A percentile compares a stretch with the other conserved stretches of the same genome.
Evolutionary conservation across 2,888 invertebrate genomes (phyloP).

Genomic region (Harmothoe impar): DNA sequence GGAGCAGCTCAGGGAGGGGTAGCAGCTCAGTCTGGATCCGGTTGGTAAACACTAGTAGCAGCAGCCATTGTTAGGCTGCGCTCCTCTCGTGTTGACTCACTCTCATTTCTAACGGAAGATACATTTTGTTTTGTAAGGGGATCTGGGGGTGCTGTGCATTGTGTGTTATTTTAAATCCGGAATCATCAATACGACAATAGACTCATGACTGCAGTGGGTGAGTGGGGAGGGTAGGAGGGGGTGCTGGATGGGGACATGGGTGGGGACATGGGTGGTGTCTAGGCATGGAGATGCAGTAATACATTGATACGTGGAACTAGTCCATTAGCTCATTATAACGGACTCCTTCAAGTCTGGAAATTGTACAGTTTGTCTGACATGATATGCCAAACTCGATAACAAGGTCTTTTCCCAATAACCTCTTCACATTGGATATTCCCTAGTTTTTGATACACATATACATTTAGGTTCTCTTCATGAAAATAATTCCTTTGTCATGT

Average conservation of each 20-base stretch:
- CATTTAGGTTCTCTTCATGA: too few species aligned
- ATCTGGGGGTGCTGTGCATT: neutral
- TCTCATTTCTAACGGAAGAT: slow-evolving; percentile 24
- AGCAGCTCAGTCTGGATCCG: neutral
- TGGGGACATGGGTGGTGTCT: neutral
- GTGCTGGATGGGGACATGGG: neutral
- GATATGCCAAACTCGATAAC: too few species aligned
- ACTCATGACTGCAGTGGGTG: neutral
- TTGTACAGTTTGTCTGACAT: too few species aligned
- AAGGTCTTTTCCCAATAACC: too few species aligned
- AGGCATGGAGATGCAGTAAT: too few species aligned
- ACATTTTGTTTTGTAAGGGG: slow-evolving; percentile 31
- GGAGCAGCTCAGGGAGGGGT: neutral
- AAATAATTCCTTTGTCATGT: too few species aligned
- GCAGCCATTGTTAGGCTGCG: neutral
- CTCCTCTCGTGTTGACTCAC: neutral
- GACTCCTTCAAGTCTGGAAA: too few species aligned
- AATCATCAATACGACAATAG: neutral
- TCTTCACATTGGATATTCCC: too few species aligned
- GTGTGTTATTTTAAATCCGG: neutral
- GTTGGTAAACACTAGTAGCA: neutral
- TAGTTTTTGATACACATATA: too few species aligned
- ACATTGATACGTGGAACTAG: too few species aligned
- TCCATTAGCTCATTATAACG: too few species aligned
- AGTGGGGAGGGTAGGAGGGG: neutral